Percentiles rank a stretch among this genome's conserved stretches.
Evolutionary conservation across 1,140 invertebrate species (phyloP).

Genomic region (Carposina sasakii): DNA sequence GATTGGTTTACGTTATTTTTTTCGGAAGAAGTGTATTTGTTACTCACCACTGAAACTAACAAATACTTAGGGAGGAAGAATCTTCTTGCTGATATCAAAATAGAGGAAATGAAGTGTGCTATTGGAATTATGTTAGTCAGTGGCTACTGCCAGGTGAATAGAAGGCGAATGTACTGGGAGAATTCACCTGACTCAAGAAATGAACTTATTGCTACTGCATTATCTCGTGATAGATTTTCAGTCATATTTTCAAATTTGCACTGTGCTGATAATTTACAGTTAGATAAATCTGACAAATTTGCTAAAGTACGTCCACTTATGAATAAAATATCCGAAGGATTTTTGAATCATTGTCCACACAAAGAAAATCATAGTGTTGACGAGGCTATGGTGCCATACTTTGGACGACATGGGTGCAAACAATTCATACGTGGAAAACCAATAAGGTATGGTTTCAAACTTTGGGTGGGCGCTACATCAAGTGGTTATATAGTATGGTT

Average conservation of each 20-base stretch:
- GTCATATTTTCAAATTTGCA: neutral
- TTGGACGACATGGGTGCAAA: neutral
- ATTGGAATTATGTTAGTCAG: neutral
- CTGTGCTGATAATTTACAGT: neutral
- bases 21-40: too few relatives aligned
- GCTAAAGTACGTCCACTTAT: neutral
- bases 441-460: neutral
- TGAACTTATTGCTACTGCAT: neutral
- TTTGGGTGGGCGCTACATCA: slow-evolving; percentile 1
- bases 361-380: slow-evolving; percentile 1
- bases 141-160: neutral
- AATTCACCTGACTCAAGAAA: neutral
- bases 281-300: neutral
- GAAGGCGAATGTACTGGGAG: slow-evolving; percentile 5
- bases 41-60: too few relatives aligned
- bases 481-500: neutral
- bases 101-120: neutral
- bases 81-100: too few relatives aligned
- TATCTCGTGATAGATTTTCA: neutral
- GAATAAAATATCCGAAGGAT: neutral
- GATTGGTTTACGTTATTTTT: too few relatives aligned
- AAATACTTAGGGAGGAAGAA: too few relatives aligned
- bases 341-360: neutral
- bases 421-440: slow-evolving; percentile 6
- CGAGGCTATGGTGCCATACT: slow-evolving; percentile 2